A percentile compares a stretch with the other conserved stretches of the same genome.
Evolutionary conservation across 2,113 vertebrate species (phyloP).

Genomic region (Gymnobelideus leadbeateri): DNA sequence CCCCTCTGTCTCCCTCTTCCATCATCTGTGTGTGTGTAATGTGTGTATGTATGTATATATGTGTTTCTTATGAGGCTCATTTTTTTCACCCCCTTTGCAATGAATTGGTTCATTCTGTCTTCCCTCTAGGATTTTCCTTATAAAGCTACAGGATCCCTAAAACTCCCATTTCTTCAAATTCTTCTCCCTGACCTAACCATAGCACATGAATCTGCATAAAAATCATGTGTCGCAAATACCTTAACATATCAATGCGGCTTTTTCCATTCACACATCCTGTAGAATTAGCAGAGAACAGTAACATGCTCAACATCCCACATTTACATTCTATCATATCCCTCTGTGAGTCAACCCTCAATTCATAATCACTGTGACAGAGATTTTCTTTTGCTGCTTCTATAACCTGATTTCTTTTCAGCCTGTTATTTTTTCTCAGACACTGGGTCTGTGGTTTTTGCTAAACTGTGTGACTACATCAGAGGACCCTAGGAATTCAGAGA

Average conservation of each 20-base stretch:
- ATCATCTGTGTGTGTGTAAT: background rate
- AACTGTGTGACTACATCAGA: constrained; percentile 25
- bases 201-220: background rate
- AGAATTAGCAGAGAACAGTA: background rate
- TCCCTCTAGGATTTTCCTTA: background rate
- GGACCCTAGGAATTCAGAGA: constrained; percentile 43
- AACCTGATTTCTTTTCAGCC: constrained; percentile 30
- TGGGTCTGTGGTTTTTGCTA: constrained; percentile 22
- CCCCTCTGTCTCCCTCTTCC: too few relatives aligned
- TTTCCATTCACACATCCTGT: background rate
- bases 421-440: constrained; percentile 17
- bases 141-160: background rate
- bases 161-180: background rate
- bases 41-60: background rate
- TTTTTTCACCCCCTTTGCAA: background rate
- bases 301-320: background rate
- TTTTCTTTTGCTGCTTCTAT: background rate
- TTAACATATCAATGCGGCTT: background rate
- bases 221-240: background rate
- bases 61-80: background rate
- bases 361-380: background rate
- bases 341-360: constrained; percentile 28
- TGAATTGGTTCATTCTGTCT: background rate
- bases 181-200: background rate
- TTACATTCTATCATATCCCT: background rate